These are phyloP conservation scores for Penaeus indicus DNA, from an alignment of 1,140 invertebrate genomes.

Conservation along the genomic window DNA sequence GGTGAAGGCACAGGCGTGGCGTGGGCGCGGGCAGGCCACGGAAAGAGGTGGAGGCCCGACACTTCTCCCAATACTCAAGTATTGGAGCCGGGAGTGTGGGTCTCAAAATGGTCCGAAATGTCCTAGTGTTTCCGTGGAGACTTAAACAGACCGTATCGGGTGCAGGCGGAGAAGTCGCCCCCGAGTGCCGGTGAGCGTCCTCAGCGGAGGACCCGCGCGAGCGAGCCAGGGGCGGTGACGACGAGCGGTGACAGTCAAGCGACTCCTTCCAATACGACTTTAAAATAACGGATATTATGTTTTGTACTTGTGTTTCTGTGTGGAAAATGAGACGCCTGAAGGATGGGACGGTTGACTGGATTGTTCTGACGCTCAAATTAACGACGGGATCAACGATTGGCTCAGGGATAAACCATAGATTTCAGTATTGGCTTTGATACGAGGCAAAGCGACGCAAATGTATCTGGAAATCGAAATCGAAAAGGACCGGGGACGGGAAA, in stretches of 20 bases:
- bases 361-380: background rate
- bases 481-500: background rate
- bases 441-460: constrained; percentile 1
- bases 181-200: too few relatives aligned
- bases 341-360: constrained; percentile 11
- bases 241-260: too few relatives aligned
- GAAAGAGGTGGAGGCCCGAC: constrained; percentile 8
- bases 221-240: too few relatives aligned
- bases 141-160: background rate
- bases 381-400: too few relatives aligned
- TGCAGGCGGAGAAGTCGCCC: too few relatives aligned
- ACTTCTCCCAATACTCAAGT: constrained; percentile 17
- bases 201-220: too few relatives aligned
- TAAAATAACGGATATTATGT: background rate
- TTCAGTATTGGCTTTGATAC: constrained; percentile 23
- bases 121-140: constrained; percentile 3
- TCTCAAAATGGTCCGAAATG: constrained; percentile 7
- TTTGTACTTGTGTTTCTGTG: background rate
- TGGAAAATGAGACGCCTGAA: background rate
- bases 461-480: constrained; percentile 31
- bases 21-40: too few relatives aligned
- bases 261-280: too few relatives aligned
- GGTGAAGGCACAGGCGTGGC: background rate
- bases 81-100: constrained; percentile 20
- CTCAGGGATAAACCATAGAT: background rate